phyloP scores from a whole-genome alignment of 2,888 invertebrate genomes.

The Nemurella pictetii region DNA sequence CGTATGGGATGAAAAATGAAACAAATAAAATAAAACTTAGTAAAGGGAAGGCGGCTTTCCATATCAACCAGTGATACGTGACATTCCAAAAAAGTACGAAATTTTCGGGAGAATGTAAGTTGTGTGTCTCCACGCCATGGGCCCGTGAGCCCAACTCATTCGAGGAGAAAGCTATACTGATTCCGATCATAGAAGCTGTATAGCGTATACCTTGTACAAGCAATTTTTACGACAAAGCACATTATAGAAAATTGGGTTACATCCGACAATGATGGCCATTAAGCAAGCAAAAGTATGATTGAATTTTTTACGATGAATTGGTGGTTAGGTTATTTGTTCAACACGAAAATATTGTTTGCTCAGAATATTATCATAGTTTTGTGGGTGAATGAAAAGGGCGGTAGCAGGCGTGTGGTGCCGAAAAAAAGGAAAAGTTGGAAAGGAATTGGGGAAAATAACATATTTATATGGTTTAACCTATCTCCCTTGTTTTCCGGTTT shows the following conservation, averaged over 20 bases:
- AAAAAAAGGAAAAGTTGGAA: background rate
- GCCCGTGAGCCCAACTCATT: background rate
- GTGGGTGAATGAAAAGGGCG: background rate
- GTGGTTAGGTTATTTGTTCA: background rate
- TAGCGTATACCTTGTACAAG: background rate
- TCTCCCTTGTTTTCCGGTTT: slow-evolving; percentile 22
- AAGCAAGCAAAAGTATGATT: slow-evolving; percentile 11
- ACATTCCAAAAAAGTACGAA: background rate
- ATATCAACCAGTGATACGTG: slow-evolving; percentile 29
- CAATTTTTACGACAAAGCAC: background rate
- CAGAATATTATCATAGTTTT: background rate
- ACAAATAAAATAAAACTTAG: slow-evolving; percentile 38
- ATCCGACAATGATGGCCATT: background rate
- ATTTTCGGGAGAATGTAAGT: background rate
- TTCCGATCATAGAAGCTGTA: background rate
- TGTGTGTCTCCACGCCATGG: background rate
- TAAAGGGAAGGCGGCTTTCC: slow-evolving; percentile 20
- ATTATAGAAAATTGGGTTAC: background rate
- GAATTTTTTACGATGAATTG: background rate
- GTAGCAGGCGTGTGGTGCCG: background rate
- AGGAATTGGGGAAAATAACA: slow-evolving; percentile 19
- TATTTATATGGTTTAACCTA: slow-evolving; percentile 31
- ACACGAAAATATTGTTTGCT: background rate
- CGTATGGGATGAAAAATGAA: slow-evolving; percentile 37
- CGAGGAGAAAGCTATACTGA: background rate